Evolutionary conservation across 2,888 invertebrate genomes (phyloP).

Genomic region (Drosophila kambysellisi): DNA sequence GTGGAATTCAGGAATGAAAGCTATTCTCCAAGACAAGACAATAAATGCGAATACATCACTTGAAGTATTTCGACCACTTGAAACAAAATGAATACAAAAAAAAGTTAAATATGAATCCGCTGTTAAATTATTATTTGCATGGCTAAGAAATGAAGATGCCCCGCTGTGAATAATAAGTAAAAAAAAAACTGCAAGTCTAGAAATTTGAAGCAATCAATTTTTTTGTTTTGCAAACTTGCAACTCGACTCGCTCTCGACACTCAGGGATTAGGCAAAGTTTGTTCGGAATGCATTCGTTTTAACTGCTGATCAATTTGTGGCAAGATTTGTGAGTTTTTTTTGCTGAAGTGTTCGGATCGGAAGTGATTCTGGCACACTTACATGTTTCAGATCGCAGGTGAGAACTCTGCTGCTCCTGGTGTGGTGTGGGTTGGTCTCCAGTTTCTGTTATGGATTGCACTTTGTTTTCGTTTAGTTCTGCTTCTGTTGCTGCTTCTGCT

Average conservation of each 20-base stretch:
- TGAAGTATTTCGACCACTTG: background rate
- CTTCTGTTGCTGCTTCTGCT: background rate
- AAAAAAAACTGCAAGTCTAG: too few species aligned
- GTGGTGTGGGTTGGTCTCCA: background rate
- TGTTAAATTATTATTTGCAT: too few species aligned
- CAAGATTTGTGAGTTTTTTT: background rate
- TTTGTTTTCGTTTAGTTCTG: conserved; percentile 10
- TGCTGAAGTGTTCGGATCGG: background rate
- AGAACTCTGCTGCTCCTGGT: background rate
- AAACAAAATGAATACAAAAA: too few species aligned
- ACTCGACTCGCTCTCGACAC: background rate
- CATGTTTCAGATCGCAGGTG: background rate
- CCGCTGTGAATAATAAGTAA: too few species aligned
- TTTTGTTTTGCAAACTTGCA: background rate
- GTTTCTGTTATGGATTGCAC: conserved; percentile 15
- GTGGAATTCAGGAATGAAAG: background rate
- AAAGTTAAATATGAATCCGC: too few species aligned
- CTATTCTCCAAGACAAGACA: background rate
- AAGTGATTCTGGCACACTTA: background rate
- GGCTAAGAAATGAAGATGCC: too few species aligned
- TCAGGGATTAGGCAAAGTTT: too few species aligned
- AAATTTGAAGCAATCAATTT: background rate
- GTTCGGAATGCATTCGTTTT: background rate
- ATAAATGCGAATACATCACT: background rate
- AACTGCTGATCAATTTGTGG: background rate